Evolutionary conservation across 2,113 vertebrate species (phyloP).

Genomic region (Prionailurus viverrinus): DNA sequence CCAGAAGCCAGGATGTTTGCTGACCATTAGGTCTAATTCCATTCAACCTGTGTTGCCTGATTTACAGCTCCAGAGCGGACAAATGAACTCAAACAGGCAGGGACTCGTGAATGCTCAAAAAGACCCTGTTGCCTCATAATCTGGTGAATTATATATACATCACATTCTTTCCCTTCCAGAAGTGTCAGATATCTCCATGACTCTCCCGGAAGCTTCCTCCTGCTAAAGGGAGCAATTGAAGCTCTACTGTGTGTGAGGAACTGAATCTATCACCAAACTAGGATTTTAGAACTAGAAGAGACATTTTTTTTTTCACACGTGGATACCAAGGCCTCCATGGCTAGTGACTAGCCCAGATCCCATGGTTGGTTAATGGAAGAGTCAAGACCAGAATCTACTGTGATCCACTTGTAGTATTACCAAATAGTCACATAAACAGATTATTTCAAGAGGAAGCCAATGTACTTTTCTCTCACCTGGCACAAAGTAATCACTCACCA

Average conservation of each 20-base stretch:
- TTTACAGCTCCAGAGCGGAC: not conserved
- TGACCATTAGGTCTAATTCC: constrained; percentile 32
- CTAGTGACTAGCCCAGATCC: not conserved
- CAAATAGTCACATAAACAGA: not conserved
- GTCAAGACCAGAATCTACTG: not conserved
- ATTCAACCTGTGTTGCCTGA: constrained; percentile 59
- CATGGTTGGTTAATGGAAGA: not conserved
- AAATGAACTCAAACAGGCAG: constrained; percentile 3
- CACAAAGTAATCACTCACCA: not conserved
- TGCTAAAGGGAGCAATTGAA: not conserved
- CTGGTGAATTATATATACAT: not conserved
- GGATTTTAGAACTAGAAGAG: not conserved
- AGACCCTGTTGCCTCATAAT: not conserved
- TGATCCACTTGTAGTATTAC: not conserved
- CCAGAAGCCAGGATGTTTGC: constrained; percentile 74
- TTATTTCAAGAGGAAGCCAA: not conserved
- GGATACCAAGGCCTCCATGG: not conserved
- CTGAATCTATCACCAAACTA: not conserved
- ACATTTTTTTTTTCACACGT: not conserved
- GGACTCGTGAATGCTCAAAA: not conserved
- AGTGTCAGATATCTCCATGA: not conserved
- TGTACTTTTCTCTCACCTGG: not conserved
- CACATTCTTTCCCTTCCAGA: constrained; percentile 9
- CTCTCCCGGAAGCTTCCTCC: constrained; percentile 12
- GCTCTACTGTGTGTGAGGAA: not conserved